Percentiles rank a stretch among this genome's conserved stretches.
Conservation (phyloP, 2,113 vertebrate species). For the Gobius niger region DNA sequence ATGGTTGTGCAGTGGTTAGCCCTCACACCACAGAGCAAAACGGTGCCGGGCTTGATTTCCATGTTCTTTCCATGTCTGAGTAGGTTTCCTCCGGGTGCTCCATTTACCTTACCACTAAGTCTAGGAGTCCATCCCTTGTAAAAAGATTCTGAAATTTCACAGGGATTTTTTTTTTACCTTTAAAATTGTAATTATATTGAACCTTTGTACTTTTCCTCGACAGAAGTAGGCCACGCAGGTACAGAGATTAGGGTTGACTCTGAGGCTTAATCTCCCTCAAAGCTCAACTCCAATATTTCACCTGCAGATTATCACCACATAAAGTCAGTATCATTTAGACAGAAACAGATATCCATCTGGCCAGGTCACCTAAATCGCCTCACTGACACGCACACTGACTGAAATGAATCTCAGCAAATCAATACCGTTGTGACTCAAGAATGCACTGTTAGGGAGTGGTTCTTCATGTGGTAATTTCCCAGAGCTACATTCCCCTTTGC, state of each 20-base stretch:
- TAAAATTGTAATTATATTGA: not conserved
- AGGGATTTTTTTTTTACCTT: not conserved
- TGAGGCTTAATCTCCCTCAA: constrained; percentile 24
- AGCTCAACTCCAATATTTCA: constrained; percentile 23
- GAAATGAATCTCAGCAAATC: constrained; percentile 30
- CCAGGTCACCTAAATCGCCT: constrained; percentile 31
- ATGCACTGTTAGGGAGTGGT: not conserved
- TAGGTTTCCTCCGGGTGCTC: too few species aligned
- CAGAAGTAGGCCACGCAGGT: constrained; percentile 33
- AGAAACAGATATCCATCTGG: constrained; percentile 29
- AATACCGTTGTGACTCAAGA: constrained; percentile 38
- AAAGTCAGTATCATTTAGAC: constrained; percentile 2
- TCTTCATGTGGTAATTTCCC: constrained; percentile 52
- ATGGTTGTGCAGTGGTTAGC: too few species aligned
- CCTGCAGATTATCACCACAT: constrained; percentile 42
- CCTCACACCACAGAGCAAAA: too few species aligned
- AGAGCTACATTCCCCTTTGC: constrained; percentile 37
- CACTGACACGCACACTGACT: constrained; percentile 22
- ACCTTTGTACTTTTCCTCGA: constrained; percentile 27
- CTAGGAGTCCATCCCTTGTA: too few species aligned
- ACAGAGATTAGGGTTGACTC: constrained; percentile 36
- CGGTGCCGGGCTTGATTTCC: too few species aligned
- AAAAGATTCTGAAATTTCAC: too few species aligned
- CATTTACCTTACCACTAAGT: too few species aligned
- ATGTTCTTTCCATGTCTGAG: too few species aligned